These are phyloP conservation scores for Catocala sponsa DNA, from an alignment of 2,888 invertebrate genomes.

Conservation along the genomic window DNA sequence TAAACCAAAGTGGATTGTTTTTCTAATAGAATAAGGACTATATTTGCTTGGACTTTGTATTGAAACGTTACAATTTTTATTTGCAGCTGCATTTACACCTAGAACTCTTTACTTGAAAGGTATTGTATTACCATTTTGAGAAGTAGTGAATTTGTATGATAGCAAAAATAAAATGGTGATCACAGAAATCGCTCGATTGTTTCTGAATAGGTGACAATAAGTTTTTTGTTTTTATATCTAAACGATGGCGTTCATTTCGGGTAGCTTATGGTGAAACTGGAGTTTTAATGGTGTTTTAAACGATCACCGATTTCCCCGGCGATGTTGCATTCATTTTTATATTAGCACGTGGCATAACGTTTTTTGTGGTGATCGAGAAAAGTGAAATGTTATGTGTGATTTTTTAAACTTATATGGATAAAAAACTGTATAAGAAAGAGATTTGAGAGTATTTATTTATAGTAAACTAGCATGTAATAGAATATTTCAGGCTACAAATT, in stretches of 20 bases:
- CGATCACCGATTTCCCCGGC: conserved; percentile 69
- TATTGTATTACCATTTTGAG: conserved; percentile 40
- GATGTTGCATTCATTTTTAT: conserved; percentile 44
- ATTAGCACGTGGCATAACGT: conserved; percentile 39
- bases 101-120: conserved; percentile 25
- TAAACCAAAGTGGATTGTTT: conserved; percentile 65
- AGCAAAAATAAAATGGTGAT: conserved; percentile 51
- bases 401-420: too few species aligned
- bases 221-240: conserved; percentile 73
- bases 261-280: conserved; percentile 82
- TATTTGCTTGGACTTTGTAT: conserved; percentile 52
- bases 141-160: neutral
- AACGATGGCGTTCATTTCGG: conserved; percentile 74
- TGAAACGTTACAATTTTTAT: conserved; percentile 28
- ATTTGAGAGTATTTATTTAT: too few species aligned
- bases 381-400: neutral
- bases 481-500: too few species aligned
- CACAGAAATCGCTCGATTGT: conserved; percentile 79
- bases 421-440: too few species aligned
- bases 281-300: conserved; percentile 77
- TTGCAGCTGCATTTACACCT: conserved; percentile 15
- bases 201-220: conserved; percentile 84
- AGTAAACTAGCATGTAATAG: too few species aligned
- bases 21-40: conserved; percentile 60
- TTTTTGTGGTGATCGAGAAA: conserved; percentile 26